Percentiles rank a stretch among this genome's conserved stretches.
phyloP scores from a whole-genome alignment of 30 jellyfish, hydroid and myxozoan species.

The Aurelia aurita region DNA sequence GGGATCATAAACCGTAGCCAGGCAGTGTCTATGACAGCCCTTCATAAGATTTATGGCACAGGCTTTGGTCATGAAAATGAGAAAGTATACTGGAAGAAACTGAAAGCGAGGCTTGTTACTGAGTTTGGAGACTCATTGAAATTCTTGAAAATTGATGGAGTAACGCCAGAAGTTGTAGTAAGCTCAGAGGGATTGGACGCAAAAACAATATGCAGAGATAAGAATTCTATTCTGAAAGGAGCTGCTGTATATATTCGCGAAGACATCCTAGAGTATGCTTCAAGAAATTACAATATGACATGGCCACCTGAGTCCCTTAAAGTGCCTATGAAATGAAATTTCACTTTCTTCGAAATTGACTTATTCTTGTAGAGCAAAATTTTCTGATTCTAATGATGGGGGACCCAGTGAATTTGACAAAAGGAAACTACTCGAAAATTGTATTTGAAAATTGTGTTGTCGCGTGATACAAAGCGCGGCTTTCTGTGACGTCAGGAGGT shows the following conservation, averaged over 20 bases:
- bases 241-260: constrained; percentile 52
- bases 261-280: constrained; percentile 19
- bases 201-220: neutral
- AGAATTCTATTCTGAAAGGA: neutral
- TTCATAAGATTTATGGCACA: constrained; percentile 27
- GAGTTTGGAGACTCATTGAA: constrained; percentile 8
- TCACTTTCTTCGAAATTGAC: no score
- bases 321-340: no score
- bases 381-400: no score
- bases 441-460: no score
- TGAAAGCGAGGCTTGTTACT: constrained; percentile 6
- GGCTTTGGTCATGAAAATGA: constrained; percentile 24
- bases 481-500: no score
- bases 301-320: constrained; percentile 50
- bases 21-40: constrained; percentile 30
- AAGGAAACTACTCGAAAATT: no score
- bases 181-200: neutral
- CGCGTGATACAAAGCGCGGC: no score
- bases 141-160: constrained; percentile 21
- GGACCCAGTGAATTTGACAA: no score
- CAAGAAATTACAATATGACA: neutral
- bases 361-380: no score
- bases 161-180: constrained; percentile 36
- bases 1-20: constrained; percentile 32
- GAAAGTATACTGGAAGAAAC: constrained; percentile 17